Conservation (phyloP, 92 coral and sea anemone genomes). For the Epizoanthus ramosus region DNA sequence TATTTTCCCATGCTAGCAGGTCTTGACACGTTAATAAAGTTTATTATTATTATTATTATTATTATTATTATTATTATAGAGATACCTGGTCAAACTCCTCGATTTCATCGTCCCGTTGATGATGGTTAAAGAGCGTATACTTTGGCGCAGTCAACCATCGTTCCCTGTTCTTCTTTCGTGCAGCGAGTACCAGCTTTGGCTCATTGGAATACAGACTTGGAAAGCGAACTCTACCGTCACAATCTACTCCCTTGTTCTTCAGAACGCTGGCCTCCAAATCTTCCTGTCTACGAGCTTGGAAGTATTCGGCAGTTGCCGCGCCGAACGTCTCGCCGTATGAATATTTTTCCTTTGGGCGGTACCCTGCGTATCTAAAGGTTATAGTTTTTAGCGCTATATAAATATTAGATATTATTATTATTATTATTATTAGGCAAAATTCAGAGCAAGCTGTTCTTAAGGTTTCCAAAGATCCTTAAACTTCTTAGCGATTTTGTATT, state of each 20-base stretch:
- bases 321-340: conserved; percentile 87
- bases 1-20: no score
- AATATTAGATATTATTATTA: no score
- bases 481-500: no score
- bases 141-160: conserved; percentile 63
- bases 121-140: conserved; percentile 63
- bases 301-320: conserved; percentile 75
- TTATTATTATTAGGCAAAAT: no score
- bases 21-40: no score
- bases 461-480: no score
- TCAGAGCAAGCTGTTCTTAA: no score
- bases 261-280: conserved; percentile 46
- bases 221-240: conserved; percentile 59
- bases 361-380: conserved; percentile 75
- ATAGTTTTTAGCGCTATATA: no score
- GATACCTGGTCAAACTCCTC: conserved; percentile 69
- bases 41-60: no score
- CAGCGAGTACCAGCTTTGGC: conserved; percentile 78
- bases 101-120: conserved; percentile 72
- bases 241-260: conserved; percentile 61
- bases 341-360: conserved; percentile 73
- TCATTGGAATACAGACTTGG: conserved; percentile 74
- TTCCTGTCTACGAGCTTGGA: conserved; percentile 68
- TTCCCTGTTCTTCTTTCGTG: conserved; percentile 68
- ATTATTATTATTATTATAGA: no score